Percentiles rank a stretch among this genome's conserved stretches.
These are phyloP conservation scores for Fukomys damarensis DNA, from an alignment of 2,113 vertebrate species.

Conservation along the genomic window DNA sequence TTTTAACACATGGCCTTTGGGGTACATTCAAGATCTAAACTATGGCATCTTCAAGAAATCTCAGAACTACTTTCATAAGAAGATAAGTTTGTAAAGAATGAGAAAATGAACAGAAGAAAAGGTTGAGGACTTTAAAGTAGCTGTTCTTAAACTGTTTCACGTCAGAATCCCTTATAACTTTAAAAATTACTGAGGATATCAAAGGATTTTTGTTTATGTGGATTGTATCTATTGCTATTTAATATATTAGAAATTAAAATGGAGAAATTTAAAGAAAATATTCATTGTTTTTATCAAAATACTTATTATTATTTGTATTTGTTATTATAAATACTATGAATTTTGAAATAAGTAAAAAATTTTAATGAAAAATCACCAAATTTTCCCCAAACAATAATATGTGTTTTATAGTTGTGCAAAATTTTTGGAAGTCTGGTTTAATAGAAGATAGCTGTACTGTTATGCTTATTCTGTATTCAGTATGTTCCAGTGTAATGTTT, in stretches of 20 bases:
- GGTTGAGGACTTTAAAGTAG: neutral
- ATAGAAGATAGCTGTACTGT: neutral
- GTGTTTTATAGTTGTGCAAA: neutral
- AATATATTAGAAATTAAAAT: neutral
- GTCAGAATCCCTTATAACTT: neutral
- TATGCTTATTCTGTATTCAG: neutral
- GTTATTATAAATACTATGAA: neutral
- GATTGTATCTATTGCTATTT: neutral
- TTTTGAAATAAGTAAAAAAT: slow-evolving; percentile 17
- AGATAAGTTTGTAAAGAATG: neutral
- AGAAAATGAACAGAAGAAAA: neutral
- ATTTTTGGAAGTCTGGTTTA: neutral
- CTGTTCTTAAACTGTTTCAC: neutral
- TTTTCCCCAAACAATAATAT: neutral
- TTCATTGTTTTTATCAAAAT: neutral
- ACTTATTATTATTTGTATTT: neutral
- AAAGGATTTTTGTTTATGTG: neutral
- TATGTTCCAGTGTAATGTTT: neutral
- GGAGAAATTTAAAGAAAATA: neutral
- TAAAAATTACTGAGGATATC: neutral
- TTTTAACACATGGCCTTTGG: neutral
- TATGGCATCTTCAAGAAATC: neutral
- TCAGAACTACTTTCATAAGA: neutral
- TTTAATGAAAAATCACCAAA: neutral
- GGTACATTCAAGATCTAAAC: neutral